Percentiles rank a stretch among this genome's conserved stretches.
phyloP scores from a whole-genome alignment of 2,888 invertebrate species.

The Rugalucina vietnamica region DNA sequence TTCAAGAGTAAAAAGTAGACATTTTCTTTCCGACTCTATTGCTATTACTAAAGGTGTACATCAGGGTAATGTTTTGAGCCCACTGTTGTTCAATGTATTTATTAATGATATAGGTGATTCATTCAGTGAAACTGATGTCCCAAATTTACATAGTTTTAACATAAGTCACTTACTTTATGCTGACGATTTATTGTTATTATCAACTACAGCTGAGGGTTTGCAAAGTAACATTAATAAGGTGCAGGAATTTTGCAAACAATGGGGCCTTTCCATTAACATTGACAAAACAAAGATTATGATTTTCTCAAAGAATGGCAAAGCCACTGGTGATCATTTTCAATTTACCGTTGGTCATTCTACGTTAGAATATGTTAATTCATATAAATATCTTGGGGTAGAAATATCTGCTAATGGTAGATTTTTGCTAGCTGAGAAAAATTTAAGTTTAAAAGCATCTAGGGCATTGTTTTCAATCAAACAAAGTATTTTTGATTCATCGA shows the following conservation, averaged over 20 bases:
- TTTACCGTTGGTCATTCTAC: not conserved
- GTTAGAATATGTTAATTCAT: not conserved
- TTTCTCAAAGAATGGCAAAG: not conserved
- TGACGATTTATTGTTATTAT: not conserved
- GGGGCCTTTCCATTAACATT: not conserved
- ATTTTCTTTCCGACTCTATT: not conserved
- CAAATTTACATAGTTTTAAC: not conserved
- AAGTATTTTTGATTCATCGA: not conserved
- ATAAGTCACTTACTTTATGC: not conserved
- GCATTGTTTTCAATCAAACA: conserved; percentile 1
- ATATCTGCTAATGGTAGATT: not conserved
- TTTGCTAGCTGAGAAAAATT: not conserved
- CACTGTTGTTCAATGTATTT: not conserved
- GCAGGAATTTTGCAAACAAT: not conserved
- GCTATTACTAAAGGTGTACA: not conserved
- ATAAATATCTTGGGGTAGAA: not conserved
- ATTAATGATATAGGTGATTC: not conserved
- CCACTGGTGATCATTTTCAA: not conserved
- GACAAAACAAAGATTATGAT: not conserved
- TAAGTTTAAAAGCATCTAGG: not conserved
- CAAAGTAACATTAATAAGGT: not conserved
- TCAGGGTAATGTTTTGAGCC: not conserved
- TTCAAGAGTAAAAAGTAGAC: not conserved
- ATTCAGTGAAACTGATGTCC: not conserved
- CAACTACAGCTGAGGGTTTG: not conserved